Base-by-base conservation (phyloP, 2,888 invertebrate species). In the Nomada fucata region DNA sequence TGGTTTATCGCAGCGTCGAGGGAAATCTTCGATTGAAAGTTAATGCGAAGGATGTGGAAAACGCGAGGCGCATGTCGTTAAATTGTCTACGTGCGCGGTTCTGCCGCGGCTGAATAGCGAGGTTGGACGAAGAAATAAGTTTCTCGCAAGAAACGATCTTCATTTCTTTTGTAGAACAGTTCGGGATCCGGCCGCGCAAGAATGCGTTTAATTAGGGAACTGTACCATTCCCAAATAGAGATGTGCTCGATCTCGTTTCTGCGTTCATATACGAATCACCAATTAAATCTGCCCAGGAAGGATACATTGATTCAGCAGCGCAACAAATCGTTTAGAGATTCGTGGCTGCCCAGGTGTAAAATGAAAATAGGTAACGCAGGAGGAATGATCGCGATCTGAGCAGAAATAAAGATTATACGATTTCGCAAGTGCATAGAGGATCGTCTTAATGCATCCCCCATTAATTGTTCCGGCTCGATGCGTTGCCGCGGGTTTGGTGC, bases 1-100 rank as follows among this genome's bases (percentile, higher is more conserved):
- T 73, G 53, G 85, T 88, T 90, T 88, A 91, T 91, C 90, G 47
- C 3, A 47, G 47, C 11, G 47, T 13, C 13, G 47, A 47, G 47
- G 15, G 15, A 11, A 47, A 47, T 47, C 47, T 13, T 47, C 3
- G 15, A 47, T 13, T 15, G 15, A 13, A 13, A 47, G 15, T 15
- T 13, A 47, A 47, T 15, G 47, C 15, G 3, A 3, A 47, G 47
- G 15, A 47, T 47, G 3, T 15, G 47, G 47, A 47, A 47, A 47
- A 15, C 15, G 2, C 47, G 47, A 47, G 47, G 15, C 15, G 47
- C 13, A 47, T 47, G 47, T 47, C 13, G 47, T 13, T 47, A 47
- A 47, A 47, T 47, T 47, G 13, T 13, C 10, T 47, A 3, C 7
- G 7, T 5, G 5, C 29, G 5, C 29, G 5, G 29, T 36, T 36